A percentile compares a stretch with the other conserved stretches of the same genome.
Conservation (phyloP, 2,113 vertebrate species). For the Tautogolabrus adspersus region DNA sequence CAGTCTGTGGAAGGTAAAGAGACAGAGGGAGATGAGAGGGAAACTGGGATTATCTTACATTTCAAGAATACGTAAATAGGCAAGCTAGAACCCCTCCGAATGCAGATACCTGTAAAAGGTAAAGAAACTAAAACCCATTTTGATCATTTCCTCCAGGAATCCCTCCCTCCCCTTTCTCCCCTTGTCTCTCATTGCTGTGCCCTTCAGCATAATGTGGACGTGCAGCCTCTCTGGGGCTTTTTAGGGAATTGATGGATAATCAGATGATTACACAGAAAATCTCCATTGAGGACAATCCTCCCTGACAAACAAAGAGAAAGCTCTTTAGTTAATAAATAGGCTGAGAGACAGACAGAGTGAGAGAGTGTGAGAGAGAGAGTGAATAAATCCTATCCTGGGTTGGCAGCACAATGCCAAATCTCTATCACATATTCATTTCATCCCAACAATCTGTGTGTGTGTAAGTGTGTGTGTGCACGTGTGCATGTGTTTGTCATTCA, state of each 20-base stretch:
- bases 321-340: conserved; percentile 82
- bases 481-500: conserved; percentile 6
- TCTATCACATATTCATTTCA: conserved; percentile 65
- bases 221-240: conserved; percentile 73
- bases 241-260: conserved; percentile 81
- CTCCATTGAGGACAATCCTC: conserved; percentile 76
- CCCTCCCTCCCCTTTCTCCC: conserved; percentile 35
- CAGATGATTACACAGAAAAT: conserved; percentile 81
- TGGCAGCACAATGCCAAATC: conserved; percentile 65
- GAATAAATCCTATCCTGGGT: conserved; percentile 61
- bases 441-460: conserved; percentile 34
- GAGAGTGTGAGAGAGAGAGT: conserved; percentile 22
- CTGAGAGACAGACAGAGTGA: conserved; percentile 60
- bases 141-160: conserved; percentile 63
- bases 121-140: conserved; percentile 63
- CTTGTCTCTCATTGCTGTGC: conserved; percentile 70
- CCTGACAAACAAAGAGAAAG: conserved; percentile 80
- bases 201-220: conserved; percentile 77
- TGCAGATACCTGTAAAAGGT: conserved; percentile 49
- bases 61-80: conserved; percentile 50
- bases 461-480: background rate
- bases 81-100: conserved; percentile 50
- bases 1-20: conserved; percentile 41
- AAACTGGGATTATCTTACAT: conserved; percentile 37
- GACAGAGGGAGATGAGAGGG: conserved; percentile 41